Evolutionary conservation across 2,113 vertebrate species (phyloP), one percentile per base, ranked within the genome.

Genomic region (Microtus pennsylvanicus): DNA sequence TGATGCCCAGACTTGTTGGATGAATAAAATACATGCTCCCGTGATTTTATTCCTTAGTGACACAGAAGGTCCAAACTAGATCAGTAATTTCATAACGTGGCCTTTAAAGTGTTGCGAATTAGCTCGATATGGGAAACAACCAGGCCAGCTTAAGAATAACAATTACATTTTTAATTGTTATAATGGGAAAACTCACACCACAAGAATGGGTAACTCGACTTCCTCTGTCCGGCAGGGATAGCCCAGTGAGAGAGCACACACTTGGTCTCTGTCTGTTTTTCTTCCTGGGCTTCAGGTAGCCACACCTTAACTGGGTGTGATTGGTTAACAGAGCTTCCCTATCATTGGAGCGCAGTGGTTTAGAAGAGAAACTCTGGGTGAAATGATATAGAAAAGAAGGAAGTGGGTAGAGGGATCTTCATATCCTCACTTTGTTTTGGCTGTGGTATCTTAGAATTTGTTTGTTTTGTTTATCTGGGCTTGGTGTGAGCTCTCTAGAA

Each of bases 1-100:
- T 1, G 5, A 42, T 7, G 67, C 13, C 1, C 28, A 22, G 38
- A 77, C 42, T 86, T 63, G 63, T 45, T 86, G 19, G 75, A 22
- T 90, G 26, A 74, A 8, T 24, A 7, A 7, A 14, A 7, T 38
- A 1, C 2, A 2, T 19, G 3, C 3, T 10, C 26, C 5, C 0
- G 6, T 61, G 74, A 33, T 28, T 61, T 55, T 1, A 55, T 90
- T 81, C 93, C 47, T 75, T 67, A 70, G 74, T n/a, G 77, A 69
- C 13, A 12, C 6, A 14, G 86, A 88, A 24, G 28, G 5, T 24
- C 35, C 35, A 77, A 92, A 85, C 35, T 38, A 47, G 38, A 38
- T 30, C 38, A 19, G 6, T 11, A 21, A 76, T 78, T 96, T 82
- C 9, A 9, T 42, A 26, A 55, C n/a, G 10, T 16, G 6, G 9